phyloP scores from a whole-genome alignment of 2,797 vertebrate genomes.

The Leontocebus nigricollis region DNA sequence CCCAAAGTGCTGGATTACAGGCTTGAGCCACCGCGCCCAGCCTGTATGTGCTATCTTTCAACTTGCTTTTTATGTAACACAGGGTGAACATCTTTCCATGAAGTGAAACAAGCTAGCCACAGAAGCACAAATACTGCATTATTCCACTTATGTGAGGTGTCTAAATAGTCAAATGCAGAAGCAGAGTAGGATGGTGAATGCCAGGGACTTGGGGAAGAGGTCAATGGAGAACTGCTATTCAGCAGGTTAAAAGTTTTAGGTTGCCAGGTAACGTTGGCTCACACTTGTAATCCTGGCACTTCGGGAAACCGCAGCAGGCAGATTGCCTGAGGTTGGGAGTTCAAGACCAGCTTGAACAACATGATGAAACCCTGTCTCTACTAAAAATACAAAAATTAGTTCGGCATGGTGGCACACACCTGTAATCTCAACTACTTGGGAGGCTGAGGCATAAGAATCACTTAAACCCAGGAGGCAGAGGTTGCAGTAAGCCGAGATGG shows the following conservation, averaged over 20 bases:
- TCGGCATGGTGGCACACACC: background rate
- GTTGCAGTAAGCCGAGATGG: background rate
- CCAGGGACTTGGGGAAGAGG: background rate
- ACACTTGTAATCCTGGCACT: background rate
- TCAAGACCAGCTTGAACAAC: no score
- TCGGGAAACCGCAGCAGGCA: background rate
- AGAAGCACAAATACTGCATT: background rate
- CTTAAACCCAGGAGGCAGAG: background rate
- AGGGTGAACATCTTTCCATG: background rate
- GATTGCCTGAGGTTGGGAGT: background rate
- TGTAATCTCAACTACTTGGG: background rate
- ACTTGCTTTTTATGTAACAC: no score
- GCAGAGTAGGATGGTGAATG: background rate
- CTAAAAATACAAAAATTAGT: no score
- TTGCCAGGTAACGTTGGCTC: background rate
- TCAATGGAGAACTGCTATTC: background rate
- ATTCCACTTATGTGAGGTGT: background rate
- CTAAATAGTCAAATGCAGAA: background rate
- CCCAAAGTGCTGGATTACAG: no score
- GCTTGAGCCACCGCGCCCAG: no score
- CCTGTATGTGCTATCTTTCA: no score
- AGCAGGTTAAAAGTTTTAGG: background rate
- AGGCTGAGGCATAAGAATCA: background rate
- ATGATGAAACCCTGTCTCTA: no score
- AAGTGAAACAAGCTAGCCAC: background rate